Base-by-base conservation (phyloP, 2,113 vertebrate species). In the Mellivora capensis region DNA sequence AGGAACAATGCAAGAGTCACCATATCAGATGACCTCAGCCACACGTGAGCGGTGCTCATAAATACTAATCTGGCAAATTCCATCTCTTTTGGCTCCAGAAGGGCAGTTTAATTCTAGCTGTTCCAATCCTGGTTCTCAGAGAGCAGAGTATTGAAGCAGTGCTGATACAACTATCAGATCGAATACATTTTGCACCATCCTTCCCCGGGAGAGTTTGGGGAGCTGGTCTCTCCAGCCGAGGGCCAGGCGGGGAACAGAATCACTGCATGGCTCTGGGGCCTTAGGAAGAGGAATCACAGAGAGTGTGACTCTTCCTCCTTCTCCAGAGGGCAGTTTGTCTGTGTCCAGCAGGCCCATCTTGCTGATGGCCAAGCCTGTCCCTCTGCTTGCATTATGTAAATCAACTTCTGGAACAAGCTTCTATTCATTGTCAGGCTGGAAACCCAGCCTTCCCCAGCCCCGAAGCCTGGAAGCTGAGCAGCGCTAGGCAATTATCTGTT, bases 401-500 rank as follows among this genome's bases (percentile, higher is more conserved):
- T 98, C 96, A 91, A 57, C 96, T 89, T 92, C 72, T 96, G 95
- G 97, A 96, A 97, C 96, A 97, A 97, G 97, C 94, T 95, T 97
- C 93, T 96, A 94, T 98, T 98, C 98, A 95, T 97, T 97, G 98
- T 97, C 85, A 97, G 97, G 92, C 96, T 98, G 95, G 97, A 98
- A 98, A 97, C 96, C 96, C 98, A 98, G 98, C 98, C 98, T 98
- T 98, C 98, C 98, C 94, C 88, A 98, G 97, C 96, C 96, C 97
- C 85, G 93, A 96, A 98, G 97, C 97, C 97, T 95, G 98, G 98
- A 98, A 98, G 97, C 98, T 98, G 96, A 98, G 95, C 95, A 98
- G 97, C 93, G 96, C 98, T 37, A 97, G 98, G 98, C 98, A 99
- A 99, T 99, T 99, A 99, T 98, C 98, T 98, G 97, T 98, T 98